Conservation (phyloP, 1,140 invertebrate genomes). For the Lineus longissimus region DNA sequence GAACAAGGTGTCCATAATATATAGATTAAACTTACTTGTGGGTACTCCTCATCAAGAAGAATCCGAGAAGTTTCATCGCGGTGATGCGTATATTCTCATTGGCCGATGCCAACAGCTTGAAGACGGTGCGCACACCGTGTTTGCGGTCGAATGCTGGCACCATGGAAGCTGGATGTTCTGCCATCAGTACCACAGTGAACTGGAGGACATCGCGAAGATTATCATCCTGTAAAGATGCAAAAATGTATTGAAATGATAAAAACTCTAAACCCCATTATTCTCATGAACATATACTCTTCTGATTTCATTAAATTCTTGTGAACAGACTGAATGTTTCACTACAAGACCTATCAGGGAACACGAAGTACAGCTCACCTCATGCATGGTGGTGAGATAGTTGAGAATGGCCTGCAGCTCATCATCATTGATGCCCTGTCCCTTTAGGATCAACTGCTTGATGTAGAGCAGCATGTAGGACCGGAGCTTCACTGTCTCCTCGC, state of each 20-base stretch:
- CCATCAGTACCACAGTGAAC: slow-evolving; percentile 94
- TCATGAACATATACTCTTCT: too few relatives aligned
- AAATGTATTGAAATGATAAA: slow-evolving; percentile 24
- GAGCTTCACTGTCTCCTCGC: slow-evolving; percentile 90
- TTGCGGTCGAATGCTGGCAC: slow-evolving; percentile 98
- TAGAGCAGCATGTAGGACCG: slow-evolving; percentile 92
- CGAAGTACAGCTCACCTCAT: slow-evolving; percentile 87
- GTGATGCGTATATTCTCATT: slow-evolving; percentile 94
- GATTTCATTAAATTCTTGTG: too few relatives aligned
- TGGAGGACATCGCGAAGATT: slow-evolving; percentile 97
- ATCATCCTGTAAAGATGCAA: slow-evolving; percentile 73
- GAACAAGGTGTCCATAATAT: too few relatives aligned
- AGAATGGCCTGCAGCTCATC: slow-evolving; percentile 97
- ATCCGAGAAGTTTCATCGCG: slow-evolving; percentile 89
- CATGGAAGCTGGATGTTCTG: slow-evolving; percentile 96
- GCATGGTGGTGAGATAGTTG: slow-evolving; percentile 95
- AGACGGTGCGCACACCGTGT: slow-evolving; percentile 91
- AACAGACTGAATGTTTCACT: too few relatives aligned
- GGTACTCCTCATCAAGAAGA: slow-evolving; percentile 90
- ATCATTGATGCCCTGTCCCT: slow-evolving; percentile 89
- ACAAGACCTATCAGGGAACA: too few relatives aligned
- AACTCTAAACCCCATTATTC: neutral
- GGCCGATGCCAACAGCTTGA: slow-evolving; percentile 90
- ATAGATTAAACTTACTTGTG: slow-evolving; percentile 87
- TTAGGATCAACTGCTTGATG: slow-evolving; percentile 93